Conservation (phyloP, 35 echinoderm and acorn worm species). For the Eucidaris tribuloides region DNA sequence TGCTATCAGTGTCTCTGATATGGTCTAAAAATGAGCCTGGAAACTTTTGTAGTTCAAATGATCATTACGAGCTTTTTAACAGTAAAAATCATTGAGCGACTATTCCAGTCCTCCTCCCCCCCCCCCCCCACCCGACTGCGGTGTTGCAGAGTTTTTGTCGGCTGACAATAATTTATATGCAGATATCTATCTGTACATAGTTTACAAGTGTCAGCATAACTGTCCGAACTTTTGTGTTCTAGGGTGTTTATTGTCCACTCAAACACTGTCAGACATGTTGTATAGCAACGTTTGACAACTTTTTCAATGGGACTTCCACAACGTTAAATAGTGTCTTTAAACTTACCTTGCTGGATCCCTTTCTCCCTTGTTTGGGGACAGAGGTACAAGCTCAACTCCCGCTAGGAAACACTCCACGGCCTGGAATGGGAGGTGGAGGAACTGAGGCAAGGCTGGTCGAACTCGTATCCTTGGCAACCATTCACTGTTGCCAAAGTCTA, state of each 20-base stretch:
- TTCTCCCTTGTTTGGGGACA: not conserved
- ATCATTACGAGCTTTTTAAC: not conserved
- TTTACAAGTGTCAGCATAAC: not conserved
- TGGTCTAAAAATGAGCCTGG: no score
- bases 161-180: no score
- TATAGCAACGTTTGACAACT: not conserved
- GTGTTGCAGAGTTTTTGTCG: no score
- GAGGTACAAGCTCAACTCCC: conserved; percentile 21
- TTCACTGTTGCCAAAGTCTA: conserved; percentile 88
- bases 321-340: not conserved
- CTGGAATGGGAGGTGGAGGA: conserved; percentile 86
- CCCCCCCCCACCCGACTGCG: no score
- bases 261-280: not conserved
- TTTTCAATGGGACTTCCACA: not conserved
- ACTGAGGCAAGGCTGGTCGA: conserved; percentile 49
- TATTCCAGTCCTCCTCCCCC: no score
- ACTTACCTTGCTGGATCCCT: conserved; percentile 40
- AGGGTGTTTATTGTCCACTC: not conserved
- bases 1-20: no score
- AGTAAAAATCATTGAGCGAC: no score
- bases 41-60: no score
- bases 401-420: conserved; percentile 80
- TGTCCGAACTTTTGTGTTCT: not conserved
- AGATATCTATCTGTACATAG: no score
- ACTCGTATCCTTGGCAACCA: conserved; percentile 42